Base-by-base conservation (phyloP, 53 echinoderm and acorn worm species). In the Mesocentrotus franciscanus region DNA sequence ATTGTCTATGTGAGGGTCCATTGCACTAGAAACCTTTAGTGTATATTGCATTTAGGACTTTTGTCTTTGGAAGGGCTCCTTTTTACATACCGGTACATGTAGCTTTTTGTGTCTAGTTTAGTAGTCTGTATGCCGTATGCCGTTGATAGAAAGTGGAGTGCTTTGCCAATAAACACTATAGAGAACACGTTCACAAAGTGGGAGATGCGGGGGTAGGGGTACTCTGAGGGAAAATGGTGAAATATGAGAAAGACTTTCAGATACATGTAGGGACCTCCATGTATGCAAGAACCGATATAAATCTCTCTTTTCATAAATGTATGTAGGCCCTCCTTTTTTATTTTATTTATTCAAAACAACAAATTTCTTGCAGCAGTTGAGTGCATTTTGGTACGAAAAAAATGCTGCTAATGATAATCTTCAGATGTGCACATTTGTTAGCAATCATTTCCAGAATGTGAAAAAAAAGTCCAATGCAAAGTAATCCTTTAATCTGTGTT, bases 111-210 rank as follows among this genome's bases (percentile, higher is more conserved):
- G 29, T 74, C 36, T 13, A 81, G 42, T 32, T 18, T 11, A 74
- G 74, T 30, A 29, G 32, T 30, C 29, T 29, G 29, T 14, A 12
- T 74, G 74, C 17, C 22, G 12, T 81, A 8, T 81, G 42, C 42
- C 42, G 4, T 81, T 12, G 81, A 81, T 17, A 22, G 81, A 20
- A 81, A 42, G 36, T 36, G 81, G 12, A 81, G 35, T 81, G 42
- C 81, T 81, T 81, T 81, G 81, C 81, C 81, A 81, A 42, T 36
- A 36, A 81, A 81, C 81, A 81, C 42, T 39, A n/a, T n/a, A 81
- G 36, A 81, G 18, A 81, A 36, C 42, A 30, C 12, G 10, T 30
- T 34, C 76, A 12, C 11, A 76, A 32, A 33, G 18, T 78, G 11
- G 32, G 78, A 15, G 12, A 3, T 15, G 34, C 30, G 11, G 16